Evolutionary conservation across 1,140 invertebrate genomes (phyloP), one percentile per base, ranked within the genome.

Genomic region (Megalonaias nervosa): DNA sequence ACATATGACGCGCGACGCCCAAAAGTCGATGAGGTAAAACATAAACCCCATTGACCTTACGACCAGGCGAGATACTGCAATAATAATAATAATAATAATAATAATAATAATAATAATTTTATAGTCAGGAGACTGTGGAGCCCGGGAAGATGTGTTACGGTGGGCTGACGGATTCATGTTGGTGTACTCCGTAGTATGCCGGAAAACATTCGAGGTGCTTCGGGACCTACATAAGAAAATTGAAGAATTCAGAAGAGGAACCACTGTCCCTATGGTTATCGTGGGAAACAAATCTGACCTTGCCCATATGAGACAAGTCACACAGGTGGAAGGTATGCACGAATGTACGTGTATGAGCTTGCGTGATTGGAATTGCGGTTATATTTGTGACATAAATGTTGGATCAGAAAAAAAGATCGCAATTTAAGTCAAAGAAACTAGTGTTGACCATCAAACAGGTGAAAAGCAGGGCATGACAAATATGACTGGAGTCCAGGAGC

Each of bases 181-280:
- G n/a, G 96, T 98, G 14, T 98, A 98, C 89, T 96, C 96, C 21
- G 97, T 98, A 85, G 97, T 95, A 0, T 96, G 97, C 88, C 92
- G 96, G 65, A 93, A 93, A 66, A 96, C 95, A 12, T 97, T 97
- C 89, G 91, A 93, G 65, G 94, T 82, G 15, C 61, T 88, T 16
- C 21, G 74, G 14, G 85, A 88, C 14, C 71, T 84, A 14, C 75
- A 80, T 58, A 80, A 79, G 17, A 84, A 81, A 64, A 78, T 88
- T 55, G 81, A 86, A 64, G 87, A 88, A 31, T 73, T 81, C 71
- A 82, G 84, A 66, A 87, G 85, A 74, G 81, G 80, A 2, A 60
- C 74, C 1, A 83, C 80, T 71, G 81, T 85, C 12, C 87, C 87
- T 1, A 82, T 87, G 16, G 84, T 87, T 64, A 74, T 87, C 2